Percentiles rank a stretch among this genome's conserved stretches.
Evolutionary conservation across 2,797 vertebrate species (phyloP).

Genomic region (Carcharodon carcharias): DNA sequence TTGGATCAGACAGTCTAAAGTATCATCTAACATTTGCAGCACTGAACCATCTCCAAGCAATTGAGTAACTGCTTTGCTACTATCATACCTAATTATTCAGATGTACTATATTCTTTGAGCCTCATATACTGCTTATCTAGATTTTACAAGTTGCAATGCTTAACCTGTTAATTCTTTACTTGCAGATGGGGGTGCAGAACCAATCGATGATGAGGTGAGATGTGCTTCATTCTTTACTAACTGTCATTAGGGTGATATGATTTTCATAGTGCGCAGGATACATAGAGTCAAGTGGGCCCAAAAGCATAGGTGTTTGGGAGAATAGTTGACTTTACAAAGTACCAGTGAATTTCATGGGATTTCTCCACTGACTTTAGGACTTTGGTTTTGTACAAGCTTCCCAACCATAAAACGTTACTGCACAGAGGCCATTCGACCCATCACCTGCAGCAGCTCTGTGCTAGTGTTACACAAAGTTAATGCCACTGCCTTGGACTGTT

Average conservation of each 20-base stretch:
- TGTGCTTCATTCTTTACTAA: background rate
- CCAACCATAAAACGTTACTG: background rate
- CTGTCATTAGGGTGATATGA: background rate
- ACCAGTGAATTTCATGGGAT: background rate
- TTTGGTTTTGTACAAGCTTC: background rate
- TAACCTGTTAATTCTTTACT: background rate
- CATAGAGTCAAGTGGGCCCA: background rate
- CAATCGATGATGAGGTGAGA: conserved; percentile 22
- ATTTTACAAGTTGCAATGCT: background rate
- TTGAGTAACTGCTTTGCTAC: no score
- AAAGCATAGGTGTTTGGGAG: background rate
- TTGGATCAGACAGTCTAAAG: no score
- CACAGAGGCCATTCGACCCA: background rate
- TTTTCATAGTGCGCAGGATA: background rate
- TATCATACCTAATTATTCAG: background rate
- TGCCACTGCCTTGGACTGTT: background rate
- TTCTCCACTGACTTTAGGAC: background rate
- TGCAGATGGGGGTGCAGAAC: background rate
- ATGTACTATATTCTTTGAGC: background rate
- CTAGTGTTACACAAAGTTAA: background rate
- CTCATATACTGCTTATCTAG: background rate
- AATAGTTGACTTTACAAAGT: background rate
- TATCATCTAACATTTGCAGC: no score
- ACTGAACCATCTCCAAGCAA: no score
- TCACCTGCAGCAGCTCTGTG: background rate